These are phyloP conservation scores for Micromussa lordhowensis DNA, from an alignment of 92 coral and sea anemone genomes.

Conservation along the genomic window DNA sequence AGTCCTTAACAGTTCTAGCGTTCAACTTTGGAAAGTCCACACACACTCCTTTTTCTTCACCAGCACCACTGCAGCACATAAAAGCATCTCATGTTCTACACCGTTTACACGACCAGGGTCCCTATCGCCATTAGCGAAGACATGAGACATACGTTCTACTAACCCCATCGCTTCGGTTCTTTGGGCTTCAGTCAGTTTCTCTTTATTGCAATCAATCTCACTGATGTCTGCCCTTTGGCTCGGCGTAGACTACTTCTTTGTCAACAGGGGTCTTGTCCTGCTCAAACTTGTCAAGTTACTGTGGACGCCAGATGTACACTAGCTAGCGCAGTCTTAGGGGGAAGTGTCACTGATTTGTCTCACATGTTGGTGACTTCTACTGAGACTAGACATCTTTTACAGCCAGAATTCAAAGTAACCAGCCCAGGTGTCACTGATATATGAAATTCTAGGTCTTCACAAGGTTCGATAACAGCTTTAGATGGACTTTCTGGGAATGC, in stretches of 20 bases:
- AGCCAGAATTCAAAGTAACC: slow-evolving; percentile 17
- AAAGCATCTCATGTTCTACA: not conserved
- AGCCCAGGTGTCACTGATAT: slow-evolving; percentile 41
- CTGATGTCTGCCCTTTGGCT: slow-evolving; percentile 19
- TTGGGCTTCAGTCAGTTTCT: slow-evolving; percentile 40
- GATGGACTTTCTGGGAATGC: slow-evolving; percentile 29
- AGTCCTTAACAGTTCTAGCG: slow-evolving; percentile 62
- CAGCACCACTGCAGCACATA: slow-evolving; percentile 18
- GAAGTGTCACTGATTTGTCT: slow-evolving; percentile 11
- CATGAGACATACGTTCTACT: slow-evolving; percentile 42
- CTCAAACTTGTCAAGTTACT: too few species aligned
- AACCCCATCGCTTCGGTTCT: slow-evolving; percentile 11
- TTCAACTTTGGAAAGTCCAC: slow-evolving; percentile 59
- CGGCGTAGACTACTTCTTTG: slow-evolving; percentile 12
- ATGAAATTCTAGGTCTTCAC: not conserved
- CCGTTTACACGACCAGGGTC: not conserved
- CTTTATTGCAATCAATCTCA: slow-evolving; percentile 31
- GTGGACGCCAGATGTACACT: too few species aligned
- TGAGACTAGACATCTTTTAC: slow-evolving; percentile 41
- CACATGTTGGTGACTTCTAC: slow-evolving; percentile 39
- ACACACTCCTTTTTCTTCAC: slow-evolving; percentile 52
- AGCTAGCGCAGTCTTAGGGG: slow-evolving; percentile 11
- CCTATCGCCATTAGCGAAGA: slow-evolving; percentile 27
- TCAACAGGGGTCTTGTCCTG: slow-evolving; percentile 26
- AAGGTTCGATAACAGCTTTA: slow-evolving; percentile 48